Evolutionary conservation across 2,888 invertebrate genomes (phyloP).

Genomic region (Netelia melanura): DNA sequence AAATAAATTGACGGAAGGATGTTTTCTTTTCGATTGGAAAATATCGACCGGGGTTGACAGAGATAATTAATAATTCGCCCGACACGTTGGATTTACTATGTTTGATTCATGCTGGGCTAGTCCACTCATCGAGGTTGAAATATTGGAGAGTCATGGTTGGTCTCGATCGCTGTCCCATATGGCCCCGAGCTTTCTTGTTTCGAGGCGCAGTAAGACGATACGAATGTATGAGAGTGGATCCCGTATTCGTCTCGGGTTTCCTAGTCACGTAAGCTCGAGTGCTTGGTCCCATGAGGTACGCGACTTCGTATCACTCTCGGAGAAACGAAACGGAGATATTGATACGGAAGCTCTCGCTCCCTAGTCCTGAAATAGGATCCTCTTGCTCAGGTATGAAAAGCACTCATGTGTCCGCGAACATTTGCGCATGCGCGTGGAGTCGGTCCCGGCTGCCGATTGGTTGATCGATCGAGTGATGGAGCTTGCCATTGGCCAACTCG

Average conservation of each 20-base stretch:
- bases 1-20: not conserved
- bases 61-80: not conserved
- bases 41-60: not conserved
- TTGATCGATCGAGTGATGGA: too few species aligned
- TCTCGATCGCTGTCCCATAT: not conserved
- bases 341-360: slow-evolving; percentile 34
- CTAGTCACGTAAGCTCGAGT: slow-evolving; percentile 64
- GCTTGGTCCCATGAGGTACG: slow-evolving; percentile 50
- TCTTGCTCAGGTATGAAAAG: too few species aligned
- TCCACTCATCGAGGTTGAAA: too few species aligned
- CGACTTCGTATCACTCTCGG: slow-evolving; percentile 2
- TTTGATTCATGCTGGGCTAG: too few species aligned
- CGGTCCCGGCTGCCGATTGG: too few species aligned
- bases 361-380: slow-evolving; percentile 47
- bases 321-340: slow-evolving; percentile 39
- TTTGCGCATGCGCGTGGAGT: too few species aligned
- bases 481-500: too few species aligned
- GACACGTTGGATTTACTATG: too few species aligned
- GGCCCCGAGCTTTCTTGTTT: not conserved
- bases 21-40: not conserved
- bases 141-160: too few species aligned
- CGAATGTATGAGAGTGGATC: slow-evolving; percentile 13
- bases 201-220: slow-evolving; percentile 3
- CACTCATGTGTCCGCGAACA: too few species aligned
- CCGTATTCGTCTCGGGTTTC: slow-evolving; percentile 66